Percentiles rank a stretch among this genome's conserved stretches.
Evolutionary conservation across 64 coral and sea anemone genomes (phyloP).

Genomic region (Pocillopora verrucosa): DNA sequence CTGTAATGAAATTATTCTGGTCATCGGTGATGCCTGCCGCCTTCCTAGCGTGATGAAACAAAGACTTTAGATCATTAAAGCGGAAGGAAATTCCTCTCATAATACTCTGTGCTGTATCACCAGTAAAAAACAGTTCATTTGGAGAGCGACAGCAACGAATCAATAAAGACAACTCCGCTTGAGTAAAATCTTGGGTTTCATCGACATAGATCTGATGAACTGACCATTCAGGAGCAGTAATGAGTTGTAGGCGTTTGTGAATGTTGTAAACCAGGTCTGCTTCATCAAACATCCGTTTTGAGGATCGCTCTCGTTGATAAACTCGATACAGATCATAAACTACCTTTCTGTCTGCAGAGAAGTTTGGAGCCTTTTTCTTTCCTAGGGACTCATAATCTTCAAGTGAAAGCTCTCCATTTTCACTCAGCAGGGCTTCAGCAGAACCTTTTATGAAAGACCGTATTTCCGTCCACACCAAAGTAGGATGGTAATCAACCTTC

Average conservation of each 20-base stretch:
- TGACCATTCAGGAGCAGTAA: slow-evolving; percentile 68
- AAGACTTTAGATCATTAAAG: slow-evolving; percentile 90
- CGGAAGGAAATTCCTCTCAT: slow-evolving; percentile 97
- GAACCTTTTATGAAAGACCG: slow-evolving; percentile 98
- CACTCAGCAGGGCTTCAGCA: slow-evolving; percentile 71
- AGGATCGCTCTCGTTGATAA: slow-evolving; percentile 54
- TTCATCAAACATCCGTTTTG: slow-evolving; percentile 85
- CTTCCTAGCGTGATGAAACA: slow-evolving; percentile 70
- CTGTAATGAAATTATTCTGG: slow-evolving; percentile 31
- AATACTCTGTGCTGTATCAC: slow-evolving; percentile 95
- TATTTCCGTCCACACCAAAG: slow-evolving; percentile 98
- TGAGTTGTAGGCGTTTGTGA: slow-evolving; percentile 45
- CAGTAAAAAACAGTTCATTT: slow-evolving; percentile 95
- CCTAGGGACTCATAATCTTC: slow-evolving; percentile 77
- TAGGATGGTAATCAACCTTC: slow-evolving; percentile 81
- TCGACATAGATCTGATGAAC: slow-evolving; percentile 88
- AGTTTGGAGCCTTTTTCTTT: slow-evolving; percentile 88
- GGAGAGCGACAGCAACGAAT: slow-evolving; percentile 90
- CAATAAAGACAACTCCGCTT: slow-evolving; percentile 84
- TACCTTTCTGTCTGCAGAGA: slow-evolving; percentile 64
- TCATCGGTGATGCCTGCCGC: not conserved
- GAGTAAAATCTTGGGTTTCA: slow-evolving; percentile 99
- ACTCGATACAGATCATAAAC: slow-evolving; percentile 76
- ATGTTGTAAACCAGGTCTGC: slow-evolving; percentile 84
- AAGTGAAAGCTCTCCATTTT: slow-evolving; percentile 57